Conservation (phyloP, 1,140 invertebrate species). For the Calliopsis andreniformis region DNA sequence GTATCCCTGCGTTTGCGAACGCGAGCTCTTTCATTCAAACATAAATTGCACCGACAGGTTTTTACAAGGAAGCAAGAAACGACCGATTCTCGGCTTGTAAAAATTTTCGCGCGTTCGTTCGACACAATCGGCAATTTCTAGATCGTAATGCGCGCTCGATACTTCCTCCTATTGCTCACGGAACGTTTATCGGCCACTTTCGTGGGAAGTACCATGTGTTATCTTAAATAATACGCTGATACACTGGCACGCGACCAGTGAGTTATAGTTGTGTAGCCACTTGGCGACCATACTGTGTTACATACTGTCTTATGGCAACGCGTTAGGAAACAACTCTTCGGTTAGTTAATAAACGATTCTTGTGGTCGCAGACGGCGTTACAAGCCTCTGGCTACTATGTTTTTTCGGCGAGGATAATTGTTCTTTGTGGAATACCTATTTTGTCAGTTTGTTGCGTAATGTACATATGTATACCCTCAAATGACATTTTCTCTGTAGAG, state of each 20-base stretch:
- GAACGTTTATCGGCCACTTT: neutral
- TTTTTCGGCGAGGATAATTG: too few species aligned
- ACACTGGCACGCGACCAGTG: neutral
- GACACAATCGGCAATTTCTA: neutral
- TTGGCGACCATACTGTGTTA: too few species aligned
- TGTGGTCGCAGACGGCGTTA: too few species aligned
- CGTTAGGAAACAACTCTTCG: neutral
- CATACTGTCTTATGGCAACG: conserved; percentile 5
- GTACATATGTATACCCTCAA: neutral
- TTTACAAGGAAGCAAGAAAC: neutral
- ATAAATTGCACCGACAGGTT: neutral
- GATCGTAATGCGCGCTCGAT: neutral
- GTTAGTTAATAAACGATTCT: neutral
- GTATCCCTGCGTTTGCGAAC: neutral
- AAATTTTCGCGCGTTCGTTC: neutral
- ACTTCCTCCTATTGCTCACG: neutral
- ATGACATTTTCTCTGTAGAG: neutral
- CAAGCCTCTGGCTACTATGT: too few species aligned
- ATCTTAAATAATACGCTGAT: neutral
- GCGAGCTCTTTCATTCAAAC: neutral
- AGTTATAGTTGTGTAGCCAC: neutral
- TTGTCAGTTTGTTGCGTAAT: neutral
- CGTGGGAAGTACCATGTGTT: neutral
- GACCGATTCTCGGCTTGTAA: neutral
- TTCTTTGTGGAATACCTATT: neutral